phyloP scores from a whole-genome alignment of 2,888 invertebrate species.

The Ferdinandea cuprea region DNA sequence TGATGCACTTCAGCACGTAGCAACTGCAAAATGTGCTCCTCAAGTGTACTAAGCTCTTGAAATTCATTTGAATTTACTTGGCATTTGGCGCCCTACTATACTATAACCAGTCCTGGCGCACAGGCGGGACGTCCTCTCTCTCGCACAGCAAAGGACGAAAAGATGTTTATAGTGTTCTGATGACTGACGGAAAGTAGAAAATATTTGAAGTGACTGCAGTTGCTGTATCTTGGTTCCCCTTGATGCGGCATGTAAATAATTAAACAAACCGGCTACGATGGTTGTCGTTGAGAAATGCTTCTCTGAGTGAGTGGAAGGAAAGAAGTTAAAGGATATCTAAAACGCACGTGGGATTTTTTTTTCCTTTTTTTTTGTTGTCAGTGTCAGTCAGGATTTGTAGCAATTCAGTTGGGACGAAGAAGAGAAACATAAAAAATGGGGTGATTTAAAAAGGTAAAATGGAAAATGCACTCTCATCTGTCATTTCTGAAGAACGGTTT shows the following conservation, averaged over 20 bases:
- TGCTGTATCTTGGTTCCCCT: conserved; percentile 36
- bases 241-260: conserved; percentile 57
- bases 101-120: conserved; percentile 17
- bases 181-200: conserved; percentile 26
- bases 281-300: neutral
- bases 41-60: conserved; percentile 49
- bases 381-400: neutral
- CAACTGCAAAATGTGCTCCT: conserved; percentile 69
- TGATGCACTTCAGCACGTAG: conserved; percentile 68
- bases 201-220: conserved; percentile 59
- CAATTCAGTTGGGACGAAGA: neutral
- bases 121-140: neutral
- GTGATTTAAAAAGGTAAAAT: too few relatives aligned
- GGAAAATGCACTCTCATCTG: conserved; percentile 1
- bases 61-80: conserved; percentile 63
- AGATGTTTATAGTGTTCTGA: conserved; percentile 5
- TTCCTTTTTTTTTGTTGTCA: conserved; percentile 6
- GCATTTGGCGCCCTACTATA: conserved; percentile 39
- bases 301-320: neutral
- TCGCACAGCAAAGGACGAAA: too few relatives aligned
- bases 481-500: too few relatives aligned
- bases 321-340: neutral
- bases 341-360: neutral
- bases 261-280: conserved; percentile 30
- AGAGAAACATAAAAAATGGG: neutral